Percentiles rank a stretch among this genome's conserved stretches.
phyloP scores from a whole-genome alignment of 2,888 invertebrate genomes.

The Sericinus montela region DNA sequence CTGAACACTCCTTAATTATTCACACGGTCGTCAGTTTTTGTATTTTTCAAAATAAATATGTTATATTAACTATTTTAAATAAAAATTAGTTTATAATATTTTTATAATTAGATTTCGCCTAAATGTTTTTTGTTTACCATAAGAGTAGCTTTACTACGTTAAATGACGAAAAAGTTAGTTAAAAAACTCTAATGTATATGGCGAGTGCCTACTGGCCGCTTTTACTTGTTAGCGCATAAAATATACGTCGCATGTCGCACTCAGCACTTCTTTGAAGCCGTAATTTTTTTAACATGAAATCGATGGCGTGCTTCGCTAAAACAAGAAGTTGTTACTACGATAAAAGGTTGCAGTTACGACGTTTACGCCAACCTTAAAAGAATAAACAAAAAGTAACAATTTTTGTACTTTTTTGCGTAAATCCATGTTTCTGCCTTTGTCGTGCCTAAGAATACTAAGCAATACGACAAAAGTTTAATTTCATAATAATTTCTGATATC shows the following conservation, averaged over 20 bases:
- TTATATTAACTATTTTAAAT: too few species aligned
- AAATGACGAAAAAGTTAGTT: too few species aligned
- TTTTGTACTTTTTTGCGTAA: slow-evolving; percentile 9
- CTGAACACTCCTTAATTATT: too few species aligned
- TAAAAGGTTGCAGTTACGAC: slow-evolving; percentile 19
- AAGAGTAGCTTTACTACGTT: too few species aligned
- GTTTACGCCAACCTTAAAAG: slow-evolving; percentile 14
- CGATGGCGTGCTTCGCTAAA: slow-evolving; percentile 34
- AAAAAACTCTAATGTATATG: too few species aligned
- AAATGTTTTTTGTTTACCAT: too few species aligned
- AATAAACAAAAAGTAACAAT: slow-evolving; percentile 10
- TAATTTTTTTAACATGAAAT: slow-evolving; percentile 38
- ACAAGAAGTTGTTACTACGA: slow-evolving; percentile 30
- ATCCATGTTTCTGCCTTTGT: slow-evolving; percentile 1
- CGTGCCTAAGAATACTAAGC: background rate
- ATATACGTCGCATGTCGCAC: slow-evolving; percentile 25
- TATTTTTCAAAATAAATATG: too few species aligned
- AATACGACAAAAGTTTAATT: background rate
- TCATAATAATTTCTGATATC: background rate
- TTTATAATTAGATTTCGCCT: too few species aligned
- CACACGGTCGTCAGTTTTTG: too few species aligned
- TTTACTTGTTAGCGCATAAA: slow-evolving; percentile 18
- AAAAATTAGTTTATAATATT: too few species aligned
- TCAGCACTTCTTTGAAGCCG: slow-evolving; percentile 38
- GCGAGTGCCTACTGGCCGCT: background rate